A percentile compares a stretch with the other conserved stretches of the same genome.
Conservation (phyloP, 1,140 invertebrate genomes). For the Lordiphosa mommai region DNA sequence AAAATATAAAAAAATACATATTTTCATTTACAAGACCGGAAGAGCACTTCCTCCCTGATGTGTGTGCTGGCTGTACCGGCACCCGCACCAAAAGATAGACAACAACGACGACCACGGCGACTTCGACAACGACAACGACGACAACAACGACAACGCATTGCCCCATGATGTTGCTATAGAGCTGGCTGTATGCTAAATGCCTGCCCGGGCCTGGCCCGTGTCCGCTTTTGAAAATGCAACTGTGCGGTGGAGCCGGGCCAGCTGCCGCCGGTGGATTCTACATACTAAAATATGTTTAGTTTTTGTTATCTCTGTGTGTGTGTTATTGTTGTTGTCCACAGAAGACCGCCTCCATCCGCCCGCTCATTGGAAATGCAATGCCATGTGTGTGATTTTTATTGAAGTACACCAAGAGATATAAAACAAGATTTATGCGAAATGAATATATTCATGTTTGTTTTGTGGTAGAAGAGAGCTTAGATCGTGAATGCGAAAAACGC, state of each 20-base stretch:
- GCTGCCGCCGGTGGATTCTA: slow-evolving; percentile 27
- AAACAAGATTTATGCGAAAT: slow-evolving; percentile 56
- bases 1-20: slow-evolving; percentile 69
- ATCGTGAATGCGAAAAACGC: neutral
- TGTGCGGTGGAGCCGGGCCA: slow-evolving; percentile 25
- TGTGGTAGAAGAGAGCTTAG: too few relatives aligned
- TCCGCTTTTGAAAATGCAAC: slow-evolving; percentile 39
- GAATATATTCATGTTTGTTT: slow-evolving; percentile 37
- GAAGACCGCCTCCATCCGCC: slow-evolving; percentile 45
- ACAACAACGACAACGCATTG: slow-evolving; percentile 10
- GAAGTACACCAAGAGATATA: slow-evolving; percentile 46
- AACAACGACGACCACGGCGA: neutral
- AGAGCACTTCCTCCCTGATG: slow-evolving; percentile 69
- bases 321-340: slow-evolving; percentile 1
- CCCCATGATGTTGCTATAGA: slow-evolving; percentile 18
- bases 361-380: slow-evolving; percentile 65
- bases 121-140: slow-evolving; percentile 2
- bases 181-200: slow-evolving; percentile 46
- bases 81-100: slow-evolving; percentile 46
- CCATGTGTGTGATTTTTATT: slow-evolving; percentile 67
- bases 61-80: slow-evolving; percentile 25
- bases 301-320: slow-evolving; percentile 25
- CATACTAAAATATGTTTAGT: slow-evolving; percentile 51
- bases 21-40: slow-evolving; percentile 77
- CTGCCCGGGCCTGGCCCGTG: slow-evolving; percentile 29